These are phyloP conservation scores for Ciconia boyciana DNA, from an alignment of 2,113 vertebrate genomes.

Conservation along the genomic window DNA sequence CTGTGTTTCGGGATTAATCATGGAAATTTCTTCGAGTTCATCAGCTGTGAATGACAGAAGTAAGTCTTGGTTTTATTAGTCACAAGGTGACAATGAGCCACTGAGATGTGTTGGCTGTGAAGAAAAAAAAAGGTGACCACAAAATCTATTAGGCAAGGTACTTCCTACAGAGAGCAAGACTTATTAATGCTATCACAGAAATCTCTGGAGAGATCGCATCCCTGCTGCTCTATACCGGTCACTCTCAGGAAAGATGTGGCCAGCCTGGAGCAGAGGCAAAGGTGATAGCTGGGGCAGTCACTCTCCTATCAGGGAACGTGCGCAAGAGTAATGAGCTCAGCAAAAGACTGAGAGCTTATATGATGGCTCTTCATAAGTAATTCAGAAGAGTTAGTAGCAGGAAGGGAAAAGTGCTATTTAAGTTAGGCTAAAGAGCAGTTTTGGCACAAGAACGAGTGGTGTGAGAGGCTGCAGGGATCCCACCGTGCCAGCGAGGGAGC, in stretches of 20 bases:
- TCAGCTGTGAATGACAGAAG: slow-evolving; percentile 24
- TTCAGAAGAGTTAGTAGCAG: slow-evolving; percentile 34
- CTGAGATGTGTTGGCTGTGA: not conserved
- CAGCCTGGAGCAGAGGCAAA: not conserved
- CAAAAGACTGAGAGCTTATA: slow-evolving; percentile 16
- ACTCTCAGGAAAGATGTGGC: not conserved
- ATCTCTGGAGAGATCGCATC: not conserved
- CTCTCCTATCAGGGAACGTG: not conserved
- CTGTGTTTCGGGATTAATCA: not conserved
- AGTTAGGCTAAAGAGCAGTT: slow-evolving; percentile 47
- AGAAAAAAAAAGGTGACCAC: not conserved
- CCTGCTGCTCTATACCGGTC: not conserved
- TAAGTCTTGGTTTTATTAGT: slow-evolving; percentile 30
- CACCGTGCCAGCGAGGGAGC: not conserved
- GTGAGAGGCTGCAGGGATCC: not conserved
- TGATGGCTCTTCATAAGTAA: slow-evolving; percentile 33
- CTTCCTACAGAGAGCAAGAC: not conserved
- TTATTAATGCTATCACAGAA: not conserved
- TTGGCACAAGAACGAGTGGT: not conserved
- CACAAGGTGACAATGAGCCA: slow-evolving; percentile 14
- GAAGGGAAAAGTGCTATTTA: slow-evolving; percentile 29
- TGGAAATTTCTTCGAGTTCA: slow-evolving; percentile 13
- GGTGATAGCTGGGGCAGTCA: not conserved
- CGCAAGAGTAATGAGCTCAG: slow-evolving; percentile 23
- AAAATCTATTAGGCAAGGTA: not conserved